A percentile compares a stretch with the other conserved stretches of the same genome.
phyloP scores from a whole-genome alignment of 35 echinoderm and acorn worm species.

The Heliocidaris tuberculata region DNA sequence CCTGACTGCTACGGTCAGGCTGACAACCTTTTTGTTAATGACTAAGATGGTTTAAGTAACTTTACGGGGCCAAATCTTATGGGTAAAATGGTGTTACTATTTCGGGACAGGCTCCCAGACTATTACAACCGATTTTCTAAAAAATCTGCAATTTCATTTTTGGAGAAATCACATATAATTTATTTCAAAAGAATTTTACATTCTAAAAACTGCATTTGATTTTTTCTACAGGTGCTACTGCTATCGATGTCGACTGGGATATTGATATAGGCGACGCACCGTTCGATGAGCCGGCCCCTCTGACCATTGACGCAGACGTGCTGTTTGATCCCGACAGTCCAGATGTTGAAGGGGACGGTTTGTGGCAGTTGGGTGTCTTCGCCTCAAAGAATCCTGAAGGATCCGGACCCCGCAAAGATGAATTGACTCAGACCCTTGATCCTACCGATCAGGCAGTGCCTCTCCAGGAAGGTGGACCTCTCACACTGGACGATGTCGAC shows the following conservation, averaged over 20 bases:
- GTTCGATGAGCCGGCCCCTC: slow-evolving; percentile 53
- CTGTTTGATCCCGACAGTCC: slow-evolving; percentile 53
- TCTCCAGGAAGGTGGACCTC: slow-evolving; percentile 35
- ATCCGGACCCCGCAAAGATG: slow-evolving; percentile 49
- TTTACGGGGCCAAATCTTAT: too few relatives aligned
- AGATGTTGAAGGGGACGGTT: slow-evolving; percentile 64
- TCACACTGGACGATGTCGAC: slow-evolving; percentile 39
- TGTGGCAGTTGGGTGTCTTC: slow-evolving; percentile 78
- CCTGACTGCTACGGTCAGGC: too few relatives aligned
- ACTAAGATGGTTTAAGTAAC: too few relatives aligned
- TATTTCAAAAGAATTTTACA: not conserved
- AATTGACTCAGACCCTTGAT: slow-evolving; percentile 55
- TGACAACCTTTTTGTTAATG: too few relatives aligned
- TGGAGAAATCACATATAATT: not conserved
- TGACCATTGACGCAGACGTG: slow-evolving; percentile 52
- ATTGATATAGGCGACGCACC: slow-evolving; percentile 46
- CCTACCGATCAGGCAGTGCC: slow-evolving; percentile 5
- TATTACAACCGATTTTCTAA: not conserved
- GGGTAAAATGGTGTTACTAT: too few relatives aligned
- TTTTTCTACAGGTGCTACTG: slow-evolving; percentile 52
- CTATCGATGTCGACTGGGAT: slow-evolving; percentile 66
- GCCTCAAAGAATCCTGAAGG: slow-evolving; percentile 69
- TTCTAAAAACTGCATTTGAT: not conserved
- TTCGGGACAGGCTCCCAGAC: too few relatives aligned
- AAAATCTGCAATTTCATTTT: not conserved